Conservation (phyloP, 2,888 invertebrate genomes). For the Agrochola macilenta region DNA sequence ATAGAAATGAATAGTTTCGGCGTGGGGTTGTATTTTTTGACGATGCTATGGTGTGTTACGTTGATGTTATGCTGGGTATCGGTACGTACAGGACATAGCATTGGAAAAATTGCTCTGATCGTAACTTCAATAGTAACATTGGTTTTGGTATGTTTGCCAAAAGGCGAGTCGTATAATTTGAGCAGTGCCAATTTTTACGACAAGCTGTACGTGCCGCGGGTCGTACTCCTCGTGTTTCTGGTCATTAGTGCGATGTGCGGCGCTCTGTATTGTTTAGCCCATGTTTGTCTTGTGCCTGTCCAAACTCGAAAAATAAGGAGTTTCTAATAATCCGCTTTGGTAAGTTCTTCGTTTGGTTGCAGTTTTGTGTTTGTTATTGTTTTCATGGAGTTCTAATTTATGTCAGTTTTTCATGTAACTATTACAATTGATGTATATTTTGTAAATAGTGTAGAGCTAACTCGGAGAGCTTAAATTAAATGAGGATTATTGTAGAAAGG, state of each 20-base stretch:
- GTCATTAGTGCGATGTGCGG: slow-evolving; percentile 77
- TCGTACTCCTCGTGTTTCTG: slow-evolving; percentile 76
- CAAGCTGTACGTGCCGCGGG: slow-evolving; percentile 79
- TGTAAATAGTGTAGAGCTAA: slow-evolving; percentile 17
- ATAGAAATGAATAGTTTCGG: slow-evolving; percentile 89
- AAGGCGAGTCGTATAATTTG: slow-evolving; percentile 79
- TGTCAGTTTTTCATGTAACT: neutral
- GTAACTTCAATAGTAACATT: slow-evolving; percentile 90
- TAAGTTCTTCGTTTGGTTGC: slow-evolving; percentile 73
- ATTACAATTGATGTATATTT: slow-evolving; percentile 8
- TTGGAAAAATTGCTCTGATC: slow-evolving; percentile 91
- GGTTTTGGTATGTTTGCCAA: slow-evolving; percentile 91
- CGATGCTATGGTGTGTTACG: slow-evolving; percentile 92
- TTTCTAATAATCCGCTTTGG: slow-evolving; percentile 75
- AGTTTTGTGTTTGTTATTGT: slow-evolving; percentile 27
- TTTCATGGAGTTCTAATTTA: neutral
- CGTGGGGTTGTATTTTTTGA: slow-evolving; percentile 92
- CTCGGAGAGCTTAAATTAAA: neutral
- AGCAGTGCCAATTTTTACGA: slow-evolving; percentile 88
- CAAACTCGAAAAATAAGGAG: slow-evolving; percentile 81
- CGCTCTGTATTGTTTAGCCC: slow-evolving; percentile 77
- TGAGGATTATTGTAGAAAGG: neutral
- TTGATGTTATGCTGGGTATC: slow-evolving; percentile 92
- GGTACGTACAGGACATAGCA: slow-evolving; percentile 91
- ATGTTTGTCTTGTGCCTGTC: slow-evolving; percentile 79